Evolutionary conservation across 2,888 invertebrate genomes (phyloP).

Genomic region (Trichopoda pennipes): DNA sequence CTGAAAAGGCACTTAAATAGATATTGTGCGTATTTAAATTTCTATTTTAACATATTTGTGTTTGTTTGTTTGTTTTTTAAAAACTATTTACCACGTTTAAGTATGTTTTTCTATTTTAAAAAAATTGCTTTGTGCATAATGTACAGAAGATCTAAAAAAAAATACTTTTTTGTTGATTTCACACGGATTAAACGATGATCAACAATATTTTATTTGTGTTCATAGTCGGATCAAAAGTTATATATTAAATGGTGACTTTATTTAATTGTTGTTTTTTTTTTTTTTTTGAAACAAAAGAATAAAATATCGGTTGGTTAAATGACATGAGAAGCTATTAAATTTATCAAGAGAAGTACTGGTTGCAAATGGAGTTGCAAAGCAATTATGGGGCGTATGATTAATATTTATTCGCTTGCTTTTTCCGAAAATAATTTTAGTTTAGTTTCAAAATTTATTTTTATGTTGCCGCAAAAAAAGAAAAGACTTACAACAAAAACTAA

Average conservation of each 20-base stretch:
- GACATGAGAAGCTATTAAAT: slow-evolving; percentile 38
- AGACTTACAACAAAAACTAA: not conserved
- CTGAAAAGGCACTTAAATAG: not conserved
- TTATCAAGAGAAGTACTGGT: slow-evolving; percentile 21
- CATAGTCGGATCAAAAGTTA: slow-evolving; percentile 50
- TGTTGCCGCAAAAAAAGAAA: not conserved
- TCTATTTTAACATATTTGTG: not conserved
- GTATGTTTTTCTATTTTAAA: no score
- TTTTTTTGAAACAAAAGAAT: slow-evolving; percentile 33
- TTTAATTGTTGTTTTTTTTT: no score
- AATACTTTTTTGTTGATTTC: slow-evolving; percentile 32
- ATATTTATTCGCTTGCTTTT: slow-evolving; percentile 1
- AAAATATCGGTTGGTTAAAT: slow-evolving; percentile 26
- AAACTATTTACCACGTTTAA: slow-evolving; percentile 2
- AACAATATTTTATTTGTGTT: slow-evolving; percentile 51
- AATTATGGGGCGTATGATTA: slow-evolving; percentile 28
- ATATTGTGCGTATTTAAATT: not conserved
- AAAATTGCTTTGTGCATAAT: not conserved
- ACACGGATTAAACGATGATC: slow-evolving; percentile 41
- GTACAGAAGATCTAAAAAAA: not conserved
- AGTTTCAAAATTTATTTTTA: no score
- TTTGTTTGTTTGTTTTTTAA: slow-evolving; percentile 6
- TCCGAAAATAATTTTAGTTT: not conserved
- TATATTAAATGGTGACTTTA: slow-evolving; percentile 29
- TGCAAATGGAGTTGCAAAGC: not conserved